These are phyloP conservation scores for Lepidotrigona ventralis DNA, from an alignment of 1,140 invertebrate species.

Conservation along the genomic window DNA sequence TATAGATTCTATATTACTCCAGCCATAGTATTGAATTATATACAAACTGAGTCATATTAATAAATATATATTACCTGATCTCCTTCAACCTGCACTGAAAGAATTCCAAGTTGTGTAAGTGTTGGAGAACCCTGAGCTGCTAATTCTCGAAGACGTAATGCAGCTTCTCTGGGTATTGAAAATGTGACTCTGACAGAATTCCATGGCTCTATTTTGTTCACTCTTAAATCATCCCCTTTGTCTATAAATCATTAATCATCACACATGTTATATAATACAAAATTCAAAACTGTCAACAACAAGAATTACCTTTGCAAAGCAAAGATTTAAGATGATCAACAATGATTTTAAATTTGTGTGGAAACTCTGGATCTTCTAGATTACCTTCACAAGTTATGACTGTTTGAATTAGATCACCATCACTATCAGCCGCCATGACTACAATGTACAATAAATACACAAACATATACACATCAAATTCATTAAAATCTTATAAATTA, in stretches of 20 bases:
- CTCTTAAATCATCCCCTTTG: conserved; percentile 81
- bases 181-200: conserved; percentile 98
- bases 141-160: conserved; percentile 91
- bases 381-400: conserved; percentile 91
- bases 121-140: conserved; percentile 93
- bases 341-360: conserved; percentile 84
- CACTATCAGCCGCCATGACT: conserved; percentile 89
- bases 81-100: conserved; percentile 97
- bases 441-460: conserved; percentile 40
- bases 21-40: background rate
- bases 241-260: conserved; percentile 67
- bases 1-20: background rate
- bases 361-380: conserved; percentile 88
- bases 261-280: background rate
- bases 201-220: conserved; percentile 97
- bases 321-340: conserved; percentile 85
- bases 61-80: conserved; percentile 86
- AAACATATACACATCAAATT: background rate
- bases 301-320: conserved; percentile 84
- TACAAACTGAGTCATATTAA: background rate
- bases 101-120: conserved; percentile 93
- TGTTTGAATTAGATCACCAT: conserved; percentile 86
- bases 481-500: background rate
- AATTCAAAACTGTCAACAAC: background rate
- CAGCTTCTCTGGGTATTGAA: conserved; percentile 96